These are phyloP conservation scores for Hetaerina americana DNA, from an alignment of 1,140 invertebrate genomes.

Conservation along the genomic window DNA sequence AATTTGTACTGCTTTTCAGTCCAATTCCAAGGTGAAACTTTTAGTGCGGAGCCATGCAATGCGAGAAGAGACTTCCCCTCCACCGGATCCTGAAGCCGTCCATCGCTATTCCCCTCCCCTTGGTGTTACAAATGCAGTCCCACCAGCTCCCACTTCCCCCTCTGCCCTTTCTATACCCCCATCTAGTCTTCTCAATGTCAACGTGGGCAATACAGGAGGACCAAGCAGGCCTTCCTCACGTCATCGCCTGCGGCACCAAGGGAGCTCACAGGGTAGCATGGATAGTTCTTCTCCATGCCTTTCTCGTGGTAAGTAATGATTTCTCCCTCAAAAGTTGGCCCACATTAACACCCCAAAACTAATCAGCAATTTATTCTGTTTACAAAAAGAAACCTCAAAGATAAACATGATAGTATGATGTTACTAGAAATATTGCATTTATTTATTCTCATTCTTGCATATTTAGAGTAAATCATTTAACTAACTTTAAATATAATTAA, in stretches of 20 bases:
- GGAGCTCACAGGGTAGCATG: slow-evolving; percentile 46
- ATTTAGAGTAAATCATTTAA: no score
- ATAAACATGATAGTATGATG: no score
- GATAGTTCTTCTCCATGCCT: slow-evolving; percentile 43
- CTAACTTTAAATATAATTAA: no score
- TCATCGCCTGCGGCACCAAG: slow-evolving; percentile 42
- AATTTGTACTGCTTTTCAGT: no score
- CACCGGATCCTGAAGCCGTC: slow-evolving; percentile 48
- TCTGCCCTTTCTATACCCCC: slow-evolving; percentile 4
- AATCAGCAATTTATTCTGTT: no score
- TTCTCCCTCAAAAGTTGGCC: no score
- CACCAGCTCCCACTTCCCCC: slow-evolving; percentile 23
- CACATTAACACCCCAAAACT: no score
- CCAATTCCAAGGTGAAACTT: slow-evolving; percentile 58
- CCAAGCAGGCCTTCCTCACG: slow-evolving; percentile 26
- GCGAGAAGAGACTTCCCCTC: slow-evolving; percentile 72
- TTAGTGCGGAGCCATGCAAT: slow-evolving; percentile 79
- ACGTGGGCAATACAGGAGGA: neutral
- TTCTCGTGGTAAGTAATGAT: slow-evolving; percentile 41
- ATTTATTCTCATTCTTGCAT: no score
- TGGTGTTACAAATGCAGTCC: slow-evolving; percentile 21
- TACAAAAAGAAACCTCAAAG: no score
- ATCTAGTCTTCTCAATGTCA: neutral
- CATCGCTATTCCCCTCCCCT: slow-evolving; percentile 22
- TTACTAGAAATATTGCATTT: no score